phyloP scores from a whole-genome alignment of 1,140 invertebrate genomes.

The Pogonognathellus flavescens region DNA sequence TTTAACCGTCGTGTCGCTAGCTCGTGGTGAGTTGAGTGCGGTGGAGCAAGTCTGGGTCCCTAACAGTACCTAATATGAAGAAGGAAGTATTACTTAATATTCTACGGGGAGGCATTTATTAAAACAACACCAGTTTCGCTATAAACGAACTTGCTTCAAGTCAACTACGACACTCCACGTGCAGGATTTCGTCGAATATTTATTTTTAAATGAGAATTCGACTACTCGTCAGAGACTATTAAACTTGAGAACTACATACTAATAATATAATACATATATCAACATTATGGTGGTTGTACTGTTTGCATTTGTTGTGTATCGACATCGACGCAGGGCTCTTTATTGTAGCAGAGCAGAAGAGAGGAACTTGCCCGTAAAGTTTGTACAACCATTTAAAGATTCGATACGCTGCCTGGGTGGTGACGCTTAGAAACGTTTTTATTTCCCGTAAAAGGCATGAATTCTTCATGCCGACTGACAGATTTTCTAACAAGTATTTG shows the following conservation, averaged over 20 bases:
- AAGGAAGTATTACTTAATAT: too few relatives aligned
- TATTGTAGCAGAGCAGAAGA: conserved; percentile 40
- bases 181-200: conserved; percentile 34
- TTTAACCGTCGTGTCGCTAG: too few relatives aligned
- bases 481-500: conserved; percentile 17
- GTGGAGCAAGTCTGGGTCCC: too few relatives aligned
- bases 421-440: conserved; percentile 59
- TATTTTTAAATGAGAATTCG: conserved; percentile 28
- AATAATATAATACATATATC: too few relatives aligned
- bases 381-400: conserved; percentile 56
- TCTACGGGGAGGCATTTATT: too few relatives aligned
- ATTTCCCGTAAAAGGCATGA: conserved; percentile 53
- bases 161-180: neutral
- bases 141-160: too few relatives aligned
- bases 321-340: conserved; percentile 26
- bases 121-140: too few relatives aligned
- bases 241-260: neutral
- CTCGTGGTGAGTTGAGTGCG: too few relatives aligned
- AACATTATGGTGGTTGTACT: conserved; percentile 3
- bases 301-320: conserved; percentile 20
- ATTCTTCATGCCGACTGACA: conserved; percentile 8
- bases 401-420: conserved; percentile 62
- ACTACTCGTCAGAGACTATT: neutral
- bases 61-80: too few relatives aligned
- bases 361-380: conserved; percentile 47